Conservation (phyloP, 2,888 invertebrate genomes). For the Epirrhoe alternata region DNA sequence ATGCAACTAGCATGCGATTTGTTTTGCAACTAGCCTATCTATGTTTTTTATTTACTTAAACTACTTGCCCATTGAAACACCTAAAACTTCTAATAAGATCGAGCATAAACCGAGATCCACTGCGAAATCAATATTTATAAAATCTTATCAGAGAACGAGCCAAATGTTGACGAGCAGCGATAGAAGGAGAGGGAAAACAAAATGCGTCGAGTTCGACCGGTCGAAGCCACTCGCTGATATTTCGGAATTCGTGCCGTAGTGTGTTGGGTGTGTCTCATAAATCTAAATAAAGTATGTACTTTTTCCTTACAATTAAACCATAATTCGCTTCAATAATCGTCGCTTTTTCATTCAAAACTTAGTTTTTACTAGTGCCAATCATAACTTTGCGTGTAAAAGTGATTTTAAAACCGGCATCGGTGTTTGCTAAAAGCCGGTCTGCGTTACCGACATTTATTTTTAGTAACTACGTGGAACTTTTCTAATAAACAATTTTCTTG, state of each 20-base stretch:
- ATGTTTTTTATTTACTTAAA: too few species aligned
- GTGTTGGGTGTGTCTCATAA: conserved; percentile 74
- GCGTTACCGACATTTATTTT: conserved; percentile 65
- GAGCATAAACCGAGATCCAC: too few species aligned
- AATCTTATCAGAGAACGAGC: conserved; percentile 23
- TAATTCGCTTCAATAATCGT: conserved; percentile 19
- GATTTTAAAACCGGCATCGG: conserved; percentile 45
- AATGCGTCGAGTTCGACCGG: conserved; percentile 67
- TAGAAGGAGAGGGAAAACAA: conserved; percentile 75
- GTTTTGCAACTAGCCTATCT: conserved; percentile 19
- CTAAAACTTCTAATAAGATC: too few species aligned
- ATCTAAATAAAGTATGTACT: conserved; percentile 70
- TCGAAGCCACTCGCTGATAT: conserved; percentile 68
- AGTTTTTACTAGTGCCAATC: conserved; percentile 19
- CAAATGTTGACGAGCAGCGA: conserved; percentile 61
- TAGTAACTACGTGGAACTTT: conserved; percentile 56
- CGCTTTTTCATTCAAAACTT: conserved; percentile 23
- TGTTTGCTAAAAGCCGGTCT: conserved; percentile 60
- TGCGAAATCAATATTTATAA: not conserved
- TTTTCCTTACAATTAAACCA: conserved; percentile 37
- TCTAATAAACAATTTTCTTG: conserved; percentile 56
- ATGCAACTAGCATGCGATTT: conserved; percentile 32
- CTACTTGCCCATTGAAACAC: too few species aligned
- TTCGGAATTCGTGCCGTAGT: conserved; percentile 69
- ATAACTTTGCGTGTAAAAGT: conserved; percentile 18